Conservation (phyloP, 2,113 vertebrate genomes). For the Neopipo cinnamomea region DNA sequence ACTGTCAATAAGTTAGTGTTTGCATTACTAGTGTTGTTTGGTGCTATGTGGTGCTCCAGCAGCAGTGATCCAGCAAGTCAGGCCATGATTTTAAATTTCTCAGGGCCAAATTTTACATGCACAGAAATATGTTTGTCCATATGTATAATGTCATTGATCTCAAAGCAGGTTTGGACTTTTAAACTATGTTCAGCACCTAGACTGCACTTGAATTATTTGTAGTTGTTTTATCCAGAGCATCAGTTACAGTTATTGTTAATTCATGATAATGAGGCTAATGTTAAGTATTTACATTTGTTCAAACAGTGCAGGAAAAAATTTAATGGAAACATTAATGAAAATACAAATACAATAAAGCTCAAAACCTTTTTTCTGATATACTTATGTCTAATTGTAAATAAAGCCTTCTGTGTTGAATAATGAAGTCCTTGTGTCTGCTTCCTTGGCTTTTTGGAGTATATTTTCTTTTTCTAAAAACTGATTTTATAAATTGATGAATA, state of each 20-base stretch:
- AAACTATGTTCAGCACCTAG: background rate
- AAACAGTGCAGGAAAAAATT: background rate
- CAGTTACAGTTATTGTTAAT: background rate
- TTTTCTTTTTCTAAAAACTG: background rate
- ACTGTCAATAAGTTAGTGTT: background rate
- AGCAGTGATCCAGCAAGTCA: background rate
- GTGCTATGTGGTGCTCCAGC: background rate
- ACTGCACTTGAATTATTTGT: background rate
- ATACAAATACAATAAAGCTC: background rate
- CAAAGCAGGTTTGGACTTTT: background rate
- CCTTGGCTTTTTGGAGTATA: background rate
- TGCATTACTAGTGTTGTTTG: background rate
- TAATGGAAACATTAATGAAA: background rate
- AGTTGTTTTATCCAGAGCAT: background rate
- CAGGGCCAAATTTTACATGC: constrained; percentile 5
- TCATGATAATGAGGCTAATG: background rate
- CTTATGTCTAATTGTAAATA: constrained; percentile 40
- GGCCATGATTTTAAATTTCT: constrained; percentile 1
- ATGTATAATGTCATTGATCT: background rate
- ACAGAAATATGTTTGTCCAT: background rate
- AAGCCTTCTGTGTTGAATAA: constrained; percentile 7
- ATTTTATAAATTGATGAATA: background rate
- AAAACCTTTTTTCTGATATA: background rate
- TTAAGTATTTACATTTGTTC: constrained; percentile 23
- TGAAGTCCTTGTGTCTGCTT: background rate